Base-by-base conservation (phyloP, 1,140 invertebrate species). In the Papilio polytes region DNA sequence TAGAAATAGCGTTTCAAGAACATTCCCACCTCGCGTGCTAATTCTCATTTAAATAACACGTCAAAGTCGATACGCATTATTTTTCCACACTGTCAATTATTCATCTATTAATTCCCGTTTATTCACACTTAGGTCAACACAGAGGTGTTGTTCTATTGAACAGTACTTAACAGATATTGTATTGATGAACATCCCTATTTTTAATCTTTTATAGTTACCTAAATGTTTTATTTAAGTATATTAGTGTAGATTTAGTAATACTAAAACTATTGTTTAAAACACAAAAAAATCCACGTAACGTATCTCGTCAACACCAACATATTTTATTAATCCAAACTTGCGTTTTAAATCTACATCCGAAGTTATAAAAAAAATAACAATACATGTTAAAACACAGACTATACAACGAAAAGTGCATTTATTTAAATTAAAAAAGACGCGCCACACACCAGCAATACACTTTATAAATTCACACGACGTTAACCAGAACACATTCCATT, bases 371-470 rank as follows among this genome's bases (percentile, higher is more conserved):
- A 63, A 63, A 63, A 22, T 20, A 63, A 86, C 86, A 85, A 89
- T 86, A 85, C 84, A 85, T 86, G 85, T 84, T 78, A 79, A 84
- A 82, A 83, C 78, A 80, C 73, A 85, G 82, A 80, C 83, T 82
- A 82, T 83, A 80, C 81, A 77, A 59, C 73, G 74, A 88, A 90
- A 82, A 91, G 89, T 85, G 85, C 90, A 88, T 92, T 91, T 91
- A 86, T 89, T 85, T 87, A 89, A 91, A 92, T 92, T 91, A 92
- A 93, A 91, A 91, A 89, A 87, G 84, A 83, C 81, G 87, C 88
- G 85, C 80, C 88, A 91, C 87, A 90, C 88, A 83, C 91, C 85
- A 88, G 90, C 92, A 94, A 94, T 94, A 92, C 90, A 92, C 92
- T 94, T 94, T 92, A 87, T 87, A 89, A 86, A 89, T 92, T 92